These are phyloP conservation scores for Rhadinocentrus ornatus DNA, from an alignment of 2,797 vertebrate species.

Conservation along the genomic window DNA sequence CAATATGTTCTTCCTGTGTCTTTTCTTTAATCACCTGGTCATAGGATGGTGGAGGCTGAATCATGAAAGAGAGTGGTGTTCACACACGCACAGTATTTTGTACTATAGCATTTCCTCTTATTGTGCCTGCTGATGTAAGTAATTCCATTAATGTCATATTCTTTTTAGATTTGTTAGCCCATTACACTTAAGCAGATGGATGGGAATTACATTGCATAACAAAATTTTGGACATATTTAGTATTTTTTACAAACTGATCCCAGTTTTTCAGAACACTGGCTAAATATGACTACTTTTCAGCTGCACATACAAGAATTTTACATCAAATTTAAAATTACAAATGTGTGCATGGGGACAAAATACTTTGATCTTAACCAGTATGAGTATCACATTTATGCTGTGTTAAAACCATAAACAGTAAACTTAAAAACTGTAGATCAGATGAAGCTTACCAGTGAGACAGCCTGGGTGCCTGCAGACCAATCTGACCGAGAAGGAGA, in stretches of 20 bases:
- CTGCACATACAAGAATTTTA: not conserved
- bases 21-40: slow-evolving; percentile 97
- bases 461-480: slow-evolving; percentile 81
- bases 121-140: not conserved
- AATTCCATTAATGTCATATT: not conserved
- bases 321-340: not conserved
- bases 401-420: not conserved
- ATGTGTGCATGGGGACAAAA: too few relatives aligned
- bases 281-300: not conserved
- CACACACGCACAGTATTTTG: slow-evolving; percentile 3
- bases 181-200: not conserved
- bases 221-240: not conserved
- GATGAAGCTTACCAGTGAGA: slow-evolving; percentile 81
- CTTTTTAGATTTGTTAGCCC: not conserved
- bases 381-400: not conserved
- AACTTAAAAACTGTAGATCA: not conserved
- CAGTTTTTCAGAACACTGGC: not conserved
- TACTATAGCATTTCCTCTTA: not conserved
- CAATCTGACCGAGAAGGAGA: slow-evolving; percentile 80
- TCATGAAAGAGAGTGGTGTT: slow-evolving; percentile 66
- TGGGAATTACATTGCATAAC: not conserved
- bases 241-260: not conserved
- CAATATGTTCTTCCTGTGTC: slow-evolving; percentile 85
- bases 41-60: slow-evolving; percentile 91
- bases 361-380: too few relatives aligned